These are phyloP conservation scores for Lepus oiostolus DNA, from an alignment of 2,797 vertebrate genomes.

Conservation along the genomic window DNA sequence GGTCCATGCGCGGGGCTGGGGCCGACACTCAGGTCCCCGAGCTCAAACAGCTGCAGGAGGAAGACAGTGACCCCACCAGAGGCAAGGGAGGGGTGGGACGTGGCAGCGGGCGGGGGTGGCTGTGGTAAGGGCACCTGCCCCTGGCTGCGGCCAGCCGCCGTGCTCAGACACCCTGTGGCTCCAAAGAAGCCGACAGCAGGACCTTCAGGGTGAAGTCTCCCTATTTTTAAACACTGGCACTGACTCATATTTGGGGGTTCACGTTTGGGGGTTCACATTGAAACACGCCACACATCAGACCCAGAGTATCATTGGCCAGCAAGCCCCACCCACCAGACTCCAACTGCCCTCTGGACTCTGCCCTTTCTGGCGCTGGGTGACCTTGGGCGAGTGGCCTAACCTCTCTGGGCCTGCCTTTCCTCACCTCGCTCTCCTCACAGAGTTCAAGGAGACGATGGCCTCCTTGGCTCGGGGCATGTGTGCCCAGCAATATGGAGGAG, in stretches of 20 bases:
- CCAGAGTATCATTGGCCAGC: background rate
- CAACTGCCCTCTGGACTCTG: too few relatives aligned
- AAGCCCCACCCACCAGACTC: background rate
- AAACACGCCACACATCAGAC: background rate
- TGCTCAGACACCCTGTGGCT: background rate
- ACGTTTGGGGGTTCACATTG: background rate
- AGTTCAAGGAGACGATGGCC: too few relatives aligned
- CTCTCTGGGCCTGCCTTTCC: too few relatives aligned
- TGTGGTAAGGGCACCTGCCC: background rate
- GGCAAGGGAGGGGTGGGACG: accelerated
- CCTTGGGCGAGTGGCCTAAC: too few relatives aligned
- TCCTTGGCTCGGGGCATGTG: too few relatives aligned
- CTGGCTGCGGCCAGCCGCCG: accelerated
- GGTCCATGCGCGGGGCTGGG: too few relatives aligned
- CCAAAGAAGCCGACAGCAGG: background rate
- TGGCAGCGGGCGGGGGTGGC: background rate
- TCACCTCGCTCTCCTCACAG: too few relatives aligned
- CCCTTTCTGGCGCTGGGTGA: too few relatives aligned
- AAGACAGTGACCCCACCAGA: background rate
- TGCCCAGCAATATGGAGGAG: too few relatives aligned
- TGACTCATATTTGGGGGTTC: background rate
- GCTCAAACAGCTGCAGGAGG: background rate
- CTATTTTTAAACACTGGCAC: conserved; percentile 35
- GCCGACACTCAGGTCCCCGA: too few relatives aligned
- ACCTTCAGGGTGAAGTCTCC: background rate